Evolutionary conservation across 2,113 vertebrate genomes (phyloP).

Genomic region (Melierax canorus): DNA sequence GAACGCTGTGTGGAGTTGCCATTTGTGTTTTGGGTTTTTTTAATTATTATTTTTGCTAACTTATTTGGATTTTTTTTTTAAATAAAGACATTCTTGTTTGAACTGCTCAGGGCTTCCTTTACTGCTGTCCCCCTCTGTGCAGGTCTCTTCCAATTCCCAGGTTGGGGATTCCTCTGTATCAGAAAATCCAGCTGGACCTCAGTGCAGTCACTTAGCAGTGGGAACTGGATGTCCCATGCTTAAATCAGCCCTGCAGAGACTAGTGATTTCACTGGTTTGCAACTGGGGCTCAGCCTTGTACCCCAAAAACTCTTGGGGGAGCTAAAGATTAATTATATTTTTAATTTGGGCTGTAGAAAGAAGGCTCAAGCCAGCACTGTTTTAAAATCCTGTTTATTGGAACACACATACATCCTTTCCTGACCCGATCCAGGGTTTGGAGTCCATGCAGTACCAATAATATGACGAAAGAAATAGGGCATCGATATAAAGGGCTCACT

Average conservation of each 20-base stretch:
- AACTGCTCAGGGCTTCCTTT: slow-evolving; percentile 11
- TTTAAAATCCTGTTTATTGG: slow-evolving; percentile 80
- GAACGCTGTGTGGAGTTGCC: slow-evolving; percentile 83
- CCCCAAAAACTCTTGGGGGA: not conserved
- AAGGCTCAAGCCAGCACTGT: slow-evolving; percentile 29
- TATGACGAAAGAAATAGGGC: slow-evolving; percentile 51
- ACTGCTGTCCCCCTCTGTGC: rapidly evolving
- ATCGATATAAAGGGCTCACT: slow-evolving; percentile 60
- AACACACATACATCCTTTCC: slow-evolving; percentile 65
- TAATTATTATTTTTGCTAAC: slow-evolving; percentile 89
- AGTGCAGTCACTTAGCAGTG: rapidly evolving
- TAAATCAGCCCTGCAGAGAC: not conserved
- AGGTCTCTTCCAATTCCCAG: not conserved
- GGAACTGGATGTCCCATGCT: not conserved
- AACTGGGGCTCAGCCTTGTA: not conserved
- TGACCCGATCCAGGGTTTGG: slow-evolving; percentile 61
- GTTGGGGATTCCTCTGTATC: not conserved
- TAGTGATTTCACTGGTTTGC: not conserved
- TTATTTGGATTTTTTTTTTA: slow-evolving; percentile 91
- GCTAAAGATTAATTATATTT: not conserved
- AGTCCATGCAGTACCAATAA: slow-evolving; percentile 71
- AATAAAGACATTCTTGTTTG: slow-evolving; percentile 92
- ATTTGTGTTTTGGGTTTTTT: slow-evolving; percentile 73
- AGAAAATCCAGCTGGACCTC: not conserved
- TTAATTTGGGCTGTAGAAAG: slow-evolving; percentile 8